Evolutionary conservation across 2,888 invertebrate species (phyloP), one percentile per base, ranked within the genome.

Genomic region (Synanthedon vespiformis): DNA sequence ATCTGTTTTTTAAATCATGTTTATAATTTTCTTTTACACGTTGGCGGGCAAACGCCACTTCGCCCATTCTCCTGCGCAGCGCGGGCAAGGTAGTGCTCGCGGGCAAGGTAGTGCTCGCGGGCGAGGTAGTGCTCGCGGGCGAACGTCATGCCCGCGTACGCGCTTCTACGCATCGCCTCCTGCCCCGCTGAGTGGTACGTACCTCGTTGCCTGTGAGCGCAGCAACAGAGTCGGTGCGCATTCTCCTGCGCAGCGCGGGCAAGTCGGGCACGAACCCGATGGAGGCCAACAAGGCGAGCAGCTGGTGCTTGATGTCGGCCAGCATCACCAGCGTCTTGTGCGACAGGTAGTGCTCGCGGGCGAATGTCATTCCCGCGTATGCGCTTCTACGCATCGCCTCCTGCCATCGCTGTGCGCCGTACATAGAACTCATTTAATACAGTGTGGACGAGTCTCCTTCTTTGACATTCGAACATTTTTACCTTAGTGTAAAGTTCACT

Each of bases 41-140:
- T 22, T 22, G 22, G 5, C 22, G 1, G 22, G 22, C 22, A 8
- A 11, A 44, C 55, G 59, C 58, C 22, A 89, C 89, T 74, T 90
- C 89, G 13, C n/a, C n/a, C n/a, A n/a, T n/a, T n/a, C n/a, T n/a
- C n/a, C n/a, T 77, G 72, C 51, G 84, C 84, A 0, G 89, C 77
- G 0, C 90, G 92, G 12, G 97, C 95, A 77, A 95, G 97, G 90
- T 89, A 96, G 77, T 97, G 94, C 65, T 94, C 93, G 52, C 89
- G 92, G 12, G 97, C 95, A 77, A 95, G 97, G 90, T 89, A 53
- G 91, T 84, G 40, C 94, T 95, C 16, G 93, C 93, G 50, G 91
- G 89, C 51, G 0, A 98, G 84, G 72, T 90, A 96, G 77, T 97
- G 94, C 65, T 94, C 93, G 52, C 89, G 92, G 12, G 97, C 95